Base-by-base conservation (phyloP, 2,797 vertebrate genomes). In the Steatocranus sp. region DNA sequence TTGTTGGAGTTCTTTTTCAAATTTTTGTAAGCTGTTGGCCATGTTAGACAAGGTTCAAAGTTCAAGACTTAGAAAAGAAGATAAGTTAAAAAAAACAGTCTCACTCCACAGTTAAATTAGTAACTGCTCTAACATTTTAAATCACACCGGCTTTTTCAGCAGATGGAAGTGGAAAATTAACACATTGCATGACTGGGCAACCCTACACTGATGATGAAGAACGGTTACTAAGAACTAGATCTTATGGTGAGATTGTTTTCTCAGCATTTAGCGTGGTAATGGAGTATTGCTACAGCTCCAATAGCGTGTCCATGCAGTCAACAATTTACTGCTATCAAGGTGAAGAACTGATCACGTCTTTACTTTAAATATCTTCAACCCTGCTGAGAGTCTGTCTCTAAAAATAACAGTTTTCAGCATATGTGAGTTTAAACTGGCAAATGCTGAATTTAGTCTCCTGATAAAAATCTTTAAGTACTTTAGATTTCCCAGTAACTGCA, bases 281-380 rank as follows among this genome's bases (percentile, higher is more conserved):
- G 66, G 23, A 9, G 4, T 0, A 46, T 27, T 27, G 9, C 23
- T 70, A 3, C 66, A 46, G 66, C 23, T 25, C 38, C 63, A 43
- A 17, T 25, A 25, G 0, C 3, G 3, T 41, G 7, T 23, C 23
- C n/a, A 9, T 66, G 7, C 34, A 41, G 34, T 0, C 36, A 41
- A 41, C 61, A 41, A 9, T 68, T 41, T 68, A 41, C 12, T 46
- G 41, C 15, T 27, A 17, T 70, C 66, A 30, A 17, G 20, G 23
- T 7, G 14, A 41, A 1, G 63, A 58, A 58, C 17, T n/a, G 34
- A 66, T 38, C 61, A 10, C 12, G 2, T 2, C 36, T 41, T 66
- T 14, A 63, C 58, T 23, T 63, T 63, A 63, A 63, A 20, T 38
- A 63, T 20, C 58, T 38, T 63, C 11, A 34, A 1, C 20, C 38